Percentiles rank a stretch among this genome's conserved stretches.
phyloP scores from a whole-genome alignment of 2,888 invertebrate genomes.

The Melieria omissa region DNA sequence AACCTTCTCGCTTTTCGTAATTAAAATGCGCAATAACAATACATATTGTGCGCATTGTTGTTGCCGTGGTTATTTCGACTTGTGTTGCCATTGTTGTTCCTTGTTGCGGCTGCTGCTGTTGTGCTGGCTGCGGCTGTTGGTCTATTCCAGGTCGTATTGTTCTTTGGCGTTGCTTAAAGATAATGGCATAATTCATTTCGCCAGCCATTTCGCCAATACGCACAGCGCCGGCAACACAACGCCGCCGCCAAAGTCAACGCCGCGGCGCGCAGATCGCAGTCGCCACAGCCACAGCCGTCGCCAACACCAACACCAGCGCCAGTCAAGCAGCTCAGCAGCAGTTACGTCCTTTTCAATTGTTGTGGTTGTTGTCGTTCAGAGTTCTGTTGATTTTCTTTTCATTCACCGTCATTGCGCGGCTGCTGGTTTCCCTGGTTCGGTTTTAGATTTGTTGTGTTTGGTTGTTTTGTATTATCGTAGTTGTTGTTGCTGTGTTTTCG shows the following conservation, averaged over 20 bases:
- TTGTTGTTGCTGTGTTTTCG: background rate
- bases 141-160: background rate
- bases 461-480: background rate
- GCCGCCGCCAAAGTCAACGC: background rate
- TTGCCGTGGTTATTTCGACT: background rate
- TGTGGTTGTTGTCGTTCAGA: background rate
- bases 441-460: slow-evolving; percentile 1
- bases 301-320: background rate
- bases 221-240: background rate
- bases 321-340: background rate
- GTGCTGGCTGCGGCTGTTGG: background rate
- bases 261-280: background rate
- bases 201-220: background rate
- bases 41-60: slow-evolving; percentile 13
- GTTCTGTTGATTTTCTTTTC: background rate
- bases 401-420: background rate
- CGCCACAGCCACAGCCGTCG: background rate
- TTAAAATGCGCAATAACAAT: slow-evolving; percentile 27
- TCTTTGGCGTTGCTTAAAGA: slow-evolving; percentile 14
- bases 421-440: background rate
- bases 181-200: slow-evolving; percentile 27
- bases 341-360: background rate
- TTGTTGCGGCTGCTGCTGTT: slow-evolving; percentile 1
- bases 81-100: slow-evolving; percentile 11
- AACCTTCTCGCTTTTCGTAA: slow-evolving; percentile 5